Evolutionary conservation across 1,140 invertebrate species (phyloP).

Genomic region (Diuraphis noxia): DNA sequence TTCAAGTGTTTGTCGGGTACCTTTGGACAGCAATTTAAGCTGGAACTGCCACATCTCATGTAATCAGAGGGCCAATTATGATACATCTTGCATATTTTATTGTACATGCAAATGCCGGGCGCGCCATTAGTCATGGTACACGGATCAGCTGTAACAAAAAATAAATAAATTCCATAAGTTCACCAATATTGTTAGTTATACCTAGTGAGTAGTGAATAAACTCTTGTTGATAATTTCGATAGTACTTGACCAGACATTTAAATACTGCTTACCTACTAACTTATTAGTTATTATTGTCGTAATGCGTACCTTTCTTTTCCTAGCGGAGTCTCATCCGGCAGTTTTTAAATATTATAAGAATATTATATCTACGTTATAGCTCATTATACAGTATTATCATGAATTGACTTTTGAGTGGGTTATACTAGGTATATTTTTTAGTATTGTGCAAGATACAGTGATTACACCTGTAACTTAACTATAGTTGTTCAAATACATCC

Average conservation of each 20-base stretch:
- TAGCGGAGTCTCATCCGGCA: too few species aligned
- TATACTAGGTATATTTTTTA: too few species aligned
- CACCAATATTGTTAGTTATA: background rate
- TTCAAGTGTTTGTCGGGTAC: background rate
- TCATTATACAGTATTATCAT: too few species aligned
- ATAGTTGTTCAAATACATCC: too few species aligned
- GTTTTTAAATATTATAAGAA: too few species aligned
- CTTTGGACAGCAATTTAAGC: background rate
- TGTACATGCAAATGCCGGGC: background rate
- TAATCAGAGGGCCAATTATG: too few species aligned
- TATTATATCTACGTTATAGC: too few species aligned
- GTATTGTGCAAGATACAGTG: too few species aligned
- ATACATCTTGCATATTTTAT: background rate
- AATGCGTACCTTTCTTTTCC: background rate
- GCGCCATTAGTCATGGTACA: background rate
- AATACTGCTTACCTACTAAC: too few species aligned
- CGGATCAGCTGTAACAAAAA: background rate
- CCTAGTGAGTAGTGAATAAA: background rate
- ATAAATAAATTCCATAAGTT: background rate
- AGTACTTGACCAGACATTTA: accelerated
- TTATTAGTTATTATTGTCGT: too few species aligned
- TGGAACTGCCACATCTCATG: accelerated
- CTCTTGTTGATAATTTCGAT: background rate
- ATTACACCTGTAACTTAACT: too few species aligned
- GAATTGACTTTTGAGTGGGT: too few species aligned